Percentiles rank a stretch among this genome's conserved stretches.
These are phyloP conservation scores for Camarhynchus parvulus DNA, from an alignment of 2,113 vertebrate species.

Conservation along the genomic window DNA sequence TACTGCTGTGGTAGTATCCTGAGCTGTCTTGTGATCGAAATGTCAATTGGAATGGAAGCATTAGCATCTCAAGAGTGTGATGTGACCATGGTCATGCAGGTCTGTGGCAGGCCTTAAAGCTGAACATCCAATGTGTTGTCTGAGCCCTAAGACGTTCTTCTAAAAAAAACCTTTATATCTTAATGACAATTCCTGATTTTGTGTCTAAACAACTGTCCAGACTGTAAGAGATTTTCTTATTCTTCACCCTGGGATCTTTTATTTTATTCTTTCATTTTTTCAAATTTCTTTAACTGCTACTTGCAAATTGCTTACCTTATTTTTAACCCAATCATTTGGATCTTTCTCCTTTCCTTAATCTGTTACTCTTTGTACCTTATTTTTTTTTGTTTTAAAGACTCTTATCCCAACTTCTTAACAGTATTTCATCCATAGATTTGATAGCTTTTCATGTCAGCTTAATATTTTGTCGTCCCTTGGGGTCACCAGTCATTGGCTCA, in stretches of 20 bases:
- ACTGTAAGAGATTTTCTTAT: background rate
- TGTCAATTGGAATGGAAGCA: background rate
- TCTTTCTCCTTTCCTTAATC: background rate
- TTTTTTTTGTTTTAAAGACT: background rate
- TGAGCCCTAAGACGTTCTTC: background rate
- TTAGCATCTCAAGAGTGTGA: background rate
- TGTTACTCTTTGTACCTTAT: background rate
- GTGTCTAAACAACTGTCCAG: background rate
- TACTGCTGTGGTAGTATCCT: background rate
- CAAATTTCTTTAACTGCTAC: background rate
- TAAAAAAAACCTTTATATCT: background rate
- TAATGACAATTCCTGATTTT: background rate
- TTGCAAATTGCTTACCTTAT: background rate
- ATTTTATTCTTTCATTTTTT: background rate
- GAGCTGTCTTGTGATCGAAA: background rate
- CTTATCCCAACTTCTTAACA: background rate
- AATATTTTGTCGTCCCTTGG: background rate
- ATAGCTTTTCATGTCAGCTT: background rate
- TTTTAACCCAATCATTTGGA: background rate
- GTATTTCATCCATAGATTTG: background rate
- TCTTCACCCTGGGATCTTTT: background rate
- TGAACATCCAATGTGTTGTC: background rate
- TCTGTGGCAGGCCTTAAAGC: background rate
- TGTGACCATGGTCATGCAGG: background rate
- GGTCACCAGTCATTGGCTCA: background rate